Conservation (phyloP, 1,140 invertebrate species). For the Drosophila micromelanica region DNA sequence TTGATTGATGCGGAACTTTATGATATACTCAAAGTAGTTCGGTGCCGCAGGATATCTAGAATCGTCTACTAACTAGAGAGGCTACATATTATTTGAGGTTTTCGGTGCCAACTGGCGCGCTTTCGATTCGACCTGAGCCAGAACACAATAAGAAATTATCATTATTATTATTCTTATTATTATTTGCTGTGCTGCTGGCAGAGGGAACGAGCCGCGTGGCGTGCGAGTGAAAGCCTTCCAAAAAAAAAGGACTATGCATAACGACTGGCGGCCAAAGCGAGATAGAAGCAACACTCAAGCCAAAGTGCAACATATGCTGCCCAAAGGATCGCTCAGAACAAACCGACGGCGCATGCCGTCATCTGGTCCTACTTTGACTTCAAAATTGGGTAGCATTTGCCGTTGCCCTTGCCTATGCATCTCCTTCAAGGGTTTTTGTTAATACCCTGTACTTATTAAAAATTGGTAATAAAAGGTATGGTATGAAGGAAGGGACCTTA, state of each 20-base stretch:
- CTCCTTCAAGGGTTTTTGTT: conserved; percentile 40
- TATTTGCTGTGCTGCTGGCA: background rate
- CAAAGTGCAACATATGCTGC: conserved; percentile 74
- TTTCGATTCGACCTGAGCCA: conserved; percentile 28
- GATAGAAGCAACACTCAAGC: conserved; percentile 35
- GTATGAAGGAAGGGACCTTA: too few relatives aligned
- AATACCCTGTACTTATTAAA: too few relatives aligned
- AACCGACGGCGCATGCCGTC: conserved; percentile 80
- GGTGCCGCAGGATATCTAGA: conserved; percentile 23
- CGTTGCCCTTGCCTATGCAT: conserved; percentile 41
- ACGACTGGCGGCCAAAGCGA: conserved; percentile 36
- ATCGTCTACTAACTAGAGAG: conserved; percentile 36
- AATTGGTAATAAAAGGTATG: too few relatives aligned
- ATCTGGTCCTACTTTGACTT: conserved; percentile 84
- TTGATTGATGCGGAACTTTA: conserved; percentile 69
- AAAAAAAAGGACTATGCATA: conserved; percentile 56
- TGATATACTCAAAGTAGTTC: conserved; percentile 13
- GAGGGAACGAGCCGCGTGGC: conserved; percentile 63
- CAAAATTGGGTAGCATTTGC: conserved; percentile 71
- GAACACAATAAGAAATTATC: conserved; percentile 73
- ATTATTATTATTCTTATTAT: conserved; percentile 63
- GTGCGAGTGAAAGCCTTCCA: conserved; percentile 77
- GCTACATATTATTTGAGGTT: conserved; percentile 32
- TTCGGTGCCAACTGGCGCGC: conserved; percentile 62
- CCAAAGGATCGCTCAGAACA: conserved; percentile 69